A percentile compares a stretch with the other conserved stretches of the same genome.
phyloP scores from a whole-genome alignment of 2,113 vertebrate genomes.

The Hemichromis elongatus region DNA sequence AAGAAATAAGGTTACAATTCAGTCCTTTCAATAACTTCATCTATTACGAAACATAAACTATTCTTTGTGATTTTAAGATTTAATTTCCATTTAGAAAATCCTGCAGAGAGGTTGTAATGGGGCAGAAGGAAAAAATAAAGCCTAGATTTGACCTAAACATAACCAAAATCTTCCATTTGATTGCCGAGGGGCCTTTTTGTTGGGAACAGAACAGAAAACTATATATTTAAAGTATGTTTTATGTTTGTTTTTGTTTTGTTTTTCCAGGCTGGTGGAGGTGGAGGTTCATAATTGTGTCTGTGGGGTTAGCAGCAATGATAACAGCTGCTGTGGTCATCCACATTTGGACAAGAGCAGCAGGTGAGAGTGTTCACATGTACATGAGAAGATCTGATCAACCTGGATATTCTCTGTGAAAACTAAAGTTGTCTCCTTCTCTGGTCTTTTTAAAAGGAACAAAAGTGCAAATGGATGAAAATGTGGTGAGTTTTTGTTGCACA shows the following conservation, averaged over 20 bases:
- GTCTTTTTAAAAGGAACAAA: not conserved
- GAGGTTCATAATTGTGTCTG: not conserved
- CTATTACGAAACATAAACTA: not conserved
- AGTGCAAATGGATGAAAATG: not conserved
- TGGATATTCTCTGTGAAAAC: not conserved
- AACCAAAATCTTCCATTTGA: not conserved
- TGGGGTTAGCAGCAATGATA: not conserved
- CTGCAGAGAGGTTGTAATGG: not conserved
- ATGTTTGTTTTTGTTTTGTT: not conserved
- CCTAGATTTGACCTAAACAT: not conserved
- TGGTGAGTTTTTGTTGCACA: not conserved
- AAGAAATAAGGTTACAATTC: no score
- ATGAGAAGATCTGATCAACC: not conserved
- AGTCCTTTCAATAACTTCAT: fast-evolving
- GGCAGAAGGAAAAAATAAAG: not conserved
- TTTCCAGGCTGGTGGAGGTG: not conserved
- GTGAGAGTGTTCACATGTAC: not conserved
- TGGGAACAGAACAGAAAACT: not conserved
- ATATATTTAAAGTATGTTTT: not conserved
- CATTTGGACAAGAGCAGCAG: not conserved
- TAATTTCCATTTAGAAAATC: not conserved
- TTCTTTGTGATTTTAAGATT: not conserved
- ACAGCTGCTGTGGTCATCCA: not conserved
- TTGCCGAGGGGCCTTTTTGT: not conserved
- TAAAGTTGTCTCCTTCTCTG: not conserved